Evolutionary conservation across 1,140 invertebrate species (phyloP), one percentile per base, ranked within the genome.

Genomic region (Zaprionus inermis): DNA sequence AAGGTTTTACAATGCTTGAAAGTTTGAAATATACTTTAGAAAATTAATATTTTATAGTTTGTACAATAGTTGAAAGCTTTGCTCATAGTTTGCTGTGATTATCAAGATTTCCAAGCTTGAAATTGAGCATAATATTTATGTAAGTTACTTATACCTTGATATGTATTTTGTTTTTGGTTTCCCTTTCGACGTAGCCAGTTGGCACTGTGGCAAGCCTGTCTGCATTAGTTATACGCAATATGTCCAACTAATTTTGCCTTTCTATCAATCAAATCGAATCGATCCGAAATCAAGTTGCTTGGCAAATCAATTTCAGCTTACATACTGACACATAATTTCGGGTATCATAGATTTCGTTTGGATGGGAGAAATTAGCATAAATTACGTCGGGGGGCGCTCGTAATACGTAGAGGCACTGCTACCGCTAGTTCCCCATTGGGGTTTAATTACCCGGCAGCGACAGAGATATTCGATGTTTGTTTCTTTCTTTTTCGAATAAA

Each of bases 371-470:
- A 86, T 86, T 86, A 74, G 79, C 82, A 86, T 86, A 86, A 86
- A 82, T 88, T 88, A 73, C 32, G 46, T 18, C 58, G 54, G 38
- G 4, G 22, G 22, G 22, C 2, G 24, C 24, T 46, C 52, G 63
- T 65, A 55, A 55, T 55, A 65, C 51, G 32, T 56, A 9, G 16
- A 16, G 18, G 51, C 2, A 22, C 32, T 28, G 77, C 72, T 76
- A 78, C 81, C 81, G 82, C 76, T 72, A 77, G 24, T 28, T 61
- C 64, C 61, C 65, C 63, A 56, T 70, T 57, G 72, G 83, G 66
- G 83, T 65, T 88, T 86, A 86, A 86, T 86, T 86, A 88, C 69
- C 76, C 80, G 78, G 68, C 72, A 78, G 76, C 79, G 66, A 68
- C 68, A 83, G 52, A 83, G 44, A 56, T 44, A 18, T 68, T 32